These are phyloP conservation scores for Sebastes nivosus DNA, from an alignment of 2,797 vertebrate species.

Conservation along the genomic window DNA sequence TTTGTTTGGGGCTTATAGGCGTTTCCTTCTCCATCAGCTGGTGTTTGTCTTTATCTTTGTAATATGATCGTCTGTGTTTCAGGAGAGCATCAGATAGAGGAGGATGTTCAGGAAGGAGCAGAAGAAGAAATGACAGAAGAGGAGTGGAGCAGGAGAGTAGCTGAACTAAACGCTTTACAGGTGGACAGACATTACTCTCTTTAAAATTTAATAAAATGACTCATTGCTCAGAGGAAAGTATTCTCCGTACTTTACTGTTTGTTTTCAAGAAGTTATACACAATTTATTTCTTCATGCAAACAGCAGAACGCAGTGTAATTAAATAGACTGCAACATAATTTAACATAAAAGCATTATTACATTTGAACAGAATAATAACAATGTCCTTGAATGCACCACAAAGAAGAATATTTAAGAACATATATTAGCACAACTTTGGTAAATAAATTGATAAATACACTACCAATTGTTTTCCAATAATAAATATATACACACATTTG, in stretches of 20 bases:
- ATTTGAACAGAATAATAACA: no score
- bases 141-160: conserved; percentile 86
- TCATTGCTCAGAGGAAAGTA: background rate
- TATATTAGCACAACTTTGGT: no score
- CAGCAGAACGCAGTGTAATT: background rate
- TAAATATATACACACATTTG: no score
- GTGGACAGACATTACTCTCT: conserved; percentile 56
- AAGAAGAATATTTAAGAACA: no score
- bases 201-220: background rate
- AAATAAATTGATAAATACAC: no score
- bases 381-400: no score
- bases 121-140: conserved; percentile 87
- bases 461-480: no score
- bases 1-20: background rate
- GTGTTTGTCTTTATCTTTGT: background rate
- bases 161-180: conserved; percentile 89
- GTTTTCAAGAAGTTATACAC: background rate
- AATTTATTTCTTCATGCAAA: background rate
- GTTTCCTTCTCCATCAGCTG: background rate
- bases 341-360: no score
- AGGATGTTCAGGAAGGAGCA: conserved; percentile 47
- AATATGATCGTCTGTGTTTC: background rate
- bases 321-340: no score
- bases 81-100: conserved; percentile 72
- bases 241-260: no score